These are phyloP conservation scores for Pyrochroa serraticornis DNA, from an alignment of 2,888 invertebrate genomes.

Conservation along the genomic window DNA sequence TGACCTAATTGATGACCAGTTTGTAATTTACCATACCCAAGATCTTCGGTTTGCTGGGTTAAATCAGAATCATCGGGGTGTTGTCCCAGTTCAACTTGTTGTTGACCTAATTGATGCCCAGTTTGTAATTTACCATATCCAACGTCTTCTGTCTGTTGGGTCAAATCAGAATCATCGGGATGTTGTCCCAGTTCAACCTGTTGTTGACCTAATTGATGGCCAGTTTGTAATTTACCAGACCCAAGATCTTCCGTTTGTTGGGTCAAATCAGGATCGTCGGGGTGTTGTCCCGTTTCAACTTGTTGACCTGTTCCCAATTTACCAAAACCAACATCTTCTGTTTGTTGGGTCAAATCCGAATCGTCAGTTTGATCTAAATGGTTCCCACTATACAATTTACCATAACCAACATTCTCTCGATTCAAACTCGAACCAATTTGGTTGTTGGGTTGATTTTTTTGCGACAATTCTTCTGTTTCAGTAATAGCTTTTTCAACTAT, in stretches of 20 bases:
- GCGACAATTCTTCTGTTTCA: too few species aligned
- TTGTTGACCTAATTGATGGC: not conserved
- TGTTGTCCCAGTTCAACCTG: not conserved
- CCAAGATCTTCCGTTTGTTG: conserved; percentile 8
- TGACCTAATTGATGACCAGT: conserved; percentile 27
- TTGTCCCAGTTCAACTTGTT: conserved; percentile 16
- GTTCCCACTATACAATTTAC: too few species aligned
- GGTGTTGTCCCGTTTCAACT: too few species aligned
- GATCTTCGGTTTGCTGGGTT: conserved; percentile 18
- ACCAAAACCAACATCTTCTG: not conserved
- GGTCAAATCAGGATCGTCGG: too few species aligned
- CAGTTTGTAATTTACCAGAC: not conserved
- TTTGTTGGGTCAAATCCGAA: not conserved
- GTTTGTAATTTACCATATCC: not conserved
- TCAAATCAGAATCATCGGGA: too few species aligned
- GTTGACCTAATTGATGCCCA: conserved; percentile 30
- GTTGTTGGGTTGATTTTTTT: too few species aligned
- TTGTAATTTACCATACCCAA: not conserved
- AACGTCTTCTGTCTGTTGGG: conserved; percentile 9
- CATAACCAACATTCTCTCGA: too few species aligned
- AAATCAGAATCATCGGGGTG: conserved; percentile 2
- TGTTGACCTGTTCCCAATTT: not conserved
- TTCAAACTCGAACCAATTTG: too few species aligned
- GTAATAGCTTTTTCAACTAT: not conserved
- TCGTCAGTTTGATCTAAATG: not conserved